Base-by-base conservation (phyloP, 37 sponge, comb jelly and placozoan species). In the Chondrosia reniformis region DNA sequence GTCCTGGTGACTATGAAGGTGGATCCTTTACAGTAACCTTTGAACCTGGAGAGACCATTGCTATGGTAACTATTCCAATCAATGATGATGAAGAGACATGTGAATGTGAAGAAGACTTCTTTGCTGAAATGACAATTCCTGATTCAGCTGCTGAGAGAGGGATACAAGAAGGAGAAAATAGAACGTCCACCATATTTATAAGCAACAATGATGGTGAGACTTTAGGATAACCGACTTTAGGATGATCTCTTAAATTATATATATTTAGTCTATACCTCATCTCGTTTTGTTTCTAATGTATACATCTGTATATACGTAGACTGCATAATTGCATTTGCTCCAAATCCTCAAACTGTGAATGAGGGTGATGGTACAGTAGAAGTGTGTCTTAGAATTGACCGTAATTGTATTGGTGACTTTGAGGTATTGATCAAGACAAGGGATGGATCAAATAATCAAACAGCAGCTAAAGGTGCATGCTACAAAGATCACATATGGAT, bases 151-250 rank as follows among this genome's bases (percentile, higher is more conserved):
- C n/a, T 27, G 44, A 21, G 0, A 1, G 1, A 25, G 79, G 45
- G 12, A 49, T 63, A 21, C 46, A 0, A 12, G 30, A 22, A 55
- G 28, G 41, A 19, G 1, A 12, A 3, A 41, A 41, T 33, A 36
- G 45, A 24, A 27, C 10, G 19, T 79, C 69, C 55, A 61, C 25
- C 4, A 46, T 84, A 43, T 28, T 19, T 15, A 84, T 84, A 7
- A 13, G 28, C 5, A 79, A 78, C 40, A 46, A 72, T 58, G 79
- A 84, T 27, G 49, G 84, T 84, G 31, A 57, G 78, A 24, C 3
- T 21, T 74, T 45, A 24, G n/a, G n/a, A n/a, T n/a, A n/a, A n/a
- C n/a, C n/a, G n/a, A n/a, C n/a, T n/a, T n/a, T n/a, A n/a, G n/a
- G n/a, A n/a, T n/a, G n/a, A n/a, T n/a, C n/a, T n/a, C n/a, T n/a